Base-by-base conservation (phyloP, 64 coral and sea anemone genomes). In the Stylophora pistillata region DNA sequence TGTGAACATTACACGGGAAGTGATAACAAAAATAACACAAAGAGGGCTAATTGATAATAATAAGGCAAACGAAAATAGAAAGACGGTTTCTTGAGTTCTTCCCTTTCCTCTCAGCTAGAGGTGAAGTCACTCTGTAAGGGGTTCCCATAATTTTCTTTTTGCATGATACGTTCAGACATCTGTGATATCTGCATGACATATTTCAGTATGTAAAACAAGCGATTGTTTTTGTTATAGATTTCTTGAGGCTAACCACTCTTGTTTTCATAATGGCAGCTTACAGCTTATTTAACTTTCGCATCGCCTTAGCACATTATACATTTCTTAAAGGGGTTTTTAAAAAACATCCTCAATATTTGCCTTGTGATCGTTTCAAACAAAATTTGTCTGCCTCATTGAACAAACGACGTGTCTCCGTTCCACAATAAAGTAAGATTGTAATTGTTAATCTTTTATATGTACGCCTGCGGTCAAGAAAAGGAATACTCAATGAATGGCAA, bases 21-120 rank as follows among this genome's bases (percentile, higher is more conserved):
- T 84, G 80, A 34, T 69, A 84, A 84, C 26, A 33, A 70, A 41
- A 69, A 65, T 31, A 65, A 17, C 21, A 20, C 79, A 82, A 84
- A 47, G 13, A n/a, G 53, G 18, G 30, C 10, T 37, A 69, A 84
- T 68, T 84, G 26, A 69, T 23, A 4, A n/a, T 84, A 53, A 84
- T 70, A 69, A 65, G 61, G 27, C 61, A 20, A 63, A 2, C 16
- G 62, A 15, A 31, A 84, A 14, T 5, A 82, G 15, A 34, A 66
- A 69, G 15, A 52, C 10, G 1, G 26, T 9, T 84, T 70, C 52
- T 33, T 12, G 6, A 13, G 9, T 68, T 63, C n/a, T 56, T 79
- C 31, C 23, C 28, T 62, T 64, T 32, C 15, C 5, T 65, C 37
- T n/a, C 30, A 32, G 33, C n/a, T 18, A 27, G 56, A 63, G 31